Conservation (phyloP, 2,113 vertebrate genomes). For the Corythornis cristatus region DNA sequence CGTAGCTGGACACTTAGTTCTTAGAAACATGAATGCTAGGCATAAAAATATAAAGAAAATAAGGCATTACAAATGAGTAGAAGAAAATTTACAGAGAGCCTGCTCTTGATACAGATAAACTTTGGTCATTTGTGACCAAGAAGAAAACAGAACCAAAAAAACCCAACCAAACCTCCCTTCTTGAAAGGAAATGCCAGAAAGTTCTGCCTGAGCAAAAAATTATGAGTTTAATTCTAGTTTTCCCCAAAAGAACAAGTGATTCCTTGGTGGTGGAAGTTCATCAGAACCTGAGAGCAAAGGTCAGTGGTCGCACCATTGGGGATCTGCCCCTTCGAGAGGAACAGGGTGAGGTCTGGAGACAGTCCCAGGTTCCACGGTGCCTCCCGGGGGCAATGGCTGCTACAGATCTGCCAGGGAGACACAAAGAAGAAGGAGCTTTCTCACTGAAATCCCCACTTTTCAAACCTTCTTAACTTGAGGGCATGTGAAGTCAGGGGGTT, state of each 20-base stretch:
- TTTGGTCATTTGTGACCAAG: background rate
- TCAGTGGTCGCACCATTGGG: background rate
- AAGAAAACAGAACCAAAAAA: background rate
- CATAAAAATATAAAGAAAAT: conserved; percentile 50
- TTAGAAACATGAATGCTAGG: conserved; percentile 38
- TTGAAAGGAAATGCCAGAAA: conserved; percentile 38
- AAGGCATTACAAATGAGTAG: conserved; percentile 52
- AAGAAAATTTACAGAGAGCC: conserved; percentile 47
- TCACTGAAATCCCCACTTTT: background rate
- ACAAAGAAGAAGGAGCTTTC: rapidly evolving
- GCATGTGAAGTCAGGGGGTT: background rate
- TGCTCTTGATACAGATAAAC: conserved; percentile 44
- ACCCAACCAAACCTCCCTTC: background rate
- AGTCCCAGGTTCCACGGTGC: background rate
- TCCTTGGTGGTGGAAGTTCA: conserved; percentile 56
- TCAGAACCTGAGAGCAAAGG: conserved; percentile 68
- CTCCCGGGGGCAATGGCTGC: background rate
- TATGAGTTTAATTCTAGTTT: background rate
- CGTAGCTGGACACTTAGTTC: conserved; percentile 16
- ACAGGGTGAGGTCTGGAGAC: background rate
- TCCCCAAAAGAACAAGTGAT: conserved; percentile 28
- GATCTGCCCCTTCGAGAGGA: background rate
- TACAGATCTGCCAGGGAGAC: background rate
- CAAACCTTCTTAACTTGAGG: background rate
- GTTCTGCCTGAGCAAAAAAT: conserved; percentile 65